phyloP scores from a whole-genome alignment of 2,797 vertebrate species.

The Cetoscarus ocellatus region DNA sequence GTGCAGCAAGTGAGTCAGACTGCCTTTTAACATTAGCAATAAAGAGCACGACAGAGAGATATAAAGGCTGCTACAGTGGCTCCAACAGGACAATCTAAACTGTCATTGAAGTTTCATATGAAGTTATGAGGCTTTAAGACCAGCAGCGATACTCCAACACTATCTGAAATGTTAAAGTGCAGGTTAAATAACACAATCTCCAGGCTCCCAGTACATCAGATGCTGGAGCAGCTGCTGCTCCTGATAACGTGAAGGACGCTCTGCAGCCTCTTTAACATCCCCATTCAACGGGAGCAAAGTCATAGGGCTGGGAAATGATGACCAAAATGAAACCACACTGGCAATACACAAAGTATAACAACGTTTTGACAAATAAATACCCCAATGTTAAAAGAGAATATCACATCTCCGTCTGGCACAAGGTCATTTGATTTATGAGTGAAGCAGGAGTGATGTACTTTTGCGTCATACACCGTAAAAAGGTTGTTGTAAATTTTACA shows the following conservation, averaged over 20 bases:
- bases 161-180: neutral
- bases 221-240: neutral
- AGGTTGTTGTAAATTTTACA: too few relatives aligned
- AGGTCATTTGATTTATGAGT: too few relatives aligned
- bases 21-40: conserved; percentile 19
- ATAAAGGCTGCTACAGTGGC: neutral
- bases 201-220: neutral
- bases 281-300: too few relatives aligned
- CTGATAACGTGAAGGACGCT: conserved; percentile 6
- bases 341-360: too few relatives aligned
- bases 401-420: too few relatives aligned
- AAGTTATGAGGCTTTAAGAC: conserved; percentile 15
- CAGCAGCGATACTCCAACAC: neutral
- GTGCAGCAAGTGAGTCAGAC: neutral
- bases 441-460: too few relatives aligned
- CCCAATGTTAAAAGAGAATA: too few relatives aligned
- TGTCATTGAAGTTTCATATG: neutral
- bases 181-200: conserved; percentile 4
- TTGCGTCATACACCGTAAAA: too few relatives aligned
- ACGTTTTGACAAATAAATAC: too few relatives aligned
- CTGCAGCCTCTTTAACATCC: too few relatives aligned
- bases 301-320: too few relatives aligned
- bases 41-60: conserved; percentile 8
- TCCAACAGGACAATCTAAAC: conserved; percentile 6
- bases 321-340: too few relatives aligned